phyloP scores from a whole-genome alignment of 2,797 vertebrate genomes.

The Meda fulgida region DNA sequence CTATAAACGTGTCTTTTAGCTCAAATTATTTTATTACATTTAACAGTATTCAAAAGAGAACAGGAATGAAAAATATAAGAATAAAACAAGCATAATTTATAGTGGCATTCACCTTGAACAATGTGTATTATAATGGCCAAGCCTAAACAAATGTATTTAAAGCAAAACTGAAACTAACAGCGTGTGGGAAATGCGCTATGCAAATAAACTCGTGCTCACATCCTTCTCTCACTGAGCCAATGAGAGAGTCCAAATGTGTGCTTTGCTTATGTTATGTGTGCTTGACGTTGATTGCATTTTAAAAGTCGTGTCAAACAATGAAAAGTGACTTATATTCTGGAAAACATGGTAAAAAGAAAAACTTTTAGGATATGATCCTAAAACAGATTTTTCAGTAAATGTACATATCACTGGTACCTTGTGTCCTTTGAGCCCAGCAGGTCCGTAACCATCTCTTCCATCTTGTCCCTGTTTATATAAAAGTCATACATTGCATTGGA shows the following conservation, averaged over 20 bases:
- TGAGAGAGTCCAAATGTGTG: not conserved
- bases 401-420: slow-evolving; percentile 74
- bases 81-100: not conserved
- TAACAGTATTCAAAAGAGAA: not conserved
- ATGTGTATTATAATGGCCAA: not conserved
- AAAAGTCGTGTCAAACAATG: not conserved
- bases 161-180: not conserved
- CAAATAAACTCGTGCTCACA: not conserved
- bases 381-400: not conserved
- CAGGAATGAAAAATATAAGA: not conserved
- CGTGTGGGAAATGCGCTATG: not conserved
- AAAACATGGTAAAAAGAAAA: not conserved
- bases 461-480: slow-evolving; percentile 76
- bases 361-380: not conserved
- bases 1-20: not conserved
- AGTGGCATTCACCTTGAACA: not conserved
- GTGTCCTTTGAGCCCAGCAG: slow-evolving; percentile 75
- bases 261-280: not conserved
- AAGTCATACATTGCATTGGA: not conserved
- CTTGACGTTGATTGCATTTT: too few species aligned
- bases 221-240: not conserved
- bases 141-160: not conserved
- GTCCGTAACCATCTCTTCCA: slow-evolving; percentile 78
- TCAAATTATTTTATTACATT: not conserved
- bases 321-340: not conserved